phyloP scores from a whole-genome alignment of 1,140 invertebrate species.

The Pseudomyrmex sp. region DNA sequence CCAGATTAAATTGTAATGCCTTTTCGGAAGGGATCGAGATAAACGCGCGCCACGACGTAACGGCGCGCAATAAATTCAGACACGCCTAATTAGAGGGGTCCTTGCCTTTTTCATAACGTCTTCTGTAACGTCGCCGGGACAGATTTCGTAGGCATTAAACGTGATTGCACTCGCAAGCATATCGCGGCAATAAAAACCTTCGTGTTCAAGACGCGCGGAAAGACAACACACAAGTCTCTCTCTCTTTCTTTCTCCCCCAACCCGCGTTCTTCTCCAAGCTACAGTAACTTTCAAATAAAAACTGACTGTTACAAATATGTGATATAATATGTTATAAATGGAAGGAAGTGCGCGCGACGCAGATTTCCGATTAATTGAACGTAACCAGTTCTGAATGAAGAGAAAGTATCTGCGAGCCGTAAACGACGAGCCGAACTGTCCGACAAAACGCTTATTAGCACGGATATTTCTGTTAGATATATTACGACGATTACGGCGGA shows the following conservation, averaged over 20 bases:
- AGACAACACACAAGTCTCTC: not conserved
- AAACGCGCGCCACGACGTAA: constrained; percentile 24
- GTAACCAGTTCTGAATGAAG: constrained; percentile 2
- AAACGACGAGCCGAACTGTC: not conserved
- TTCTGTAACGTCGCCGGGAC: not conserved
- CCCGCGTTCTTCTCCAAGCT: not conserved
- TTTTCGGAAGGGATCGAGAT: constrained; percentile 12
- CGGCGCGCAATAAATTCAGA: constrained; percentile 47
- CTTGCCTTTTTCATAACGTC: not conserved
- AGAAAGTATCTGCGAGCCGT: constrained; percentile 22
- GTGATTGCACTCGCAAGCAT: not conserved
- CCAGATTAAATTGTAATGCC: constrained; percentile 65
- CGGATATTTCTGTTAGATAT: not conserved
- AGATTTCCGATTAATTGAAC: constrained; percentile 20
- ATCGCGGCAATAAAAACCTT: constrained; percentile 17
- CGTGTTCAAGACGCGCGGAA: not conserved
- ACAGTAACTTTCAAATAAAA: not conserved
- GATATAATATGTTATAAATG: not conserved
- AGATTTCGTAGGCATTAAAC: constrained; percentile 16
- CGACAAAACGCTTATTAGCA: constrained; percentile 4
- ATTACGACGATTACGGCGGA: constrained; percentile 1
- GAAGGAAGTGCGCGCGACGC: not conserved
- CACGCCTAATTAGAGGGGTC: constrained; percentile 27
- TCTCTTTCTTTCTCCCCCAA: too few species aligned
- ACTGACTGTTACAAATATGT: not conserved